Conservation (phyloP, 2,797 vertebrate species). For the Brachymystax lenok region DNA sequence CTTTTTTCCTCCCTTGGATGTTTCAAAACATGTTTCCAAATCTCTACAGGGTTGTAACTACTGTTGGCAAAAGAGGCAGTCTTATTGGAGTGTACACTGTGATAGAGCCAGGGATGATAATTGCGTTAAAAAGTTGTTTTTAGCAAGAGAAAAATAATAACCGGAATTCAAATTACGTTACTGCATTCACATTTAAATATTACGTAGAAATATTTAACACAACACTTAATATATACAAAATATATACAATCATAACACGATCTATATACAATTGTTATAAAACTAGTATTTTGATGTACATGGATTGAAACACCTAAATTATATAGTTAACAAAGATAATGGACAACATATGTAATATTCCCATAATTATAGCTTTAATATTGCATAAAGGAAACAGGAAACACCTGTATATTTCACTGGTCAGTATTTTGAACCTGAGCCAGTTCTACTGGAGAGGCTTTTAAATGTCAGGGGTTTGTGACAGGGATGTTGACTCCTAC, state of each 20-base stretch:
- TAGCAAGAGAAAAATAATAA: background rate
- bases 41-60: background rate
- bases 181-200: background rate
- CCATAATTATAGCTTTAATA: background rate
- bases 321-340: background rate
- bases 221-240: background rate
- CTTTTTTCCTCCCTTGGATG: background rate
- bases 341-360: background rate
- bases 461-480: background rate
- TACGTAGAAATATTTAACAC: background rate
- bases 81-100: background rate
- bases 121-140: slow-evolving; percentile 18
- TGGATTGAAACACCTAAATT: too few relatives aligned
- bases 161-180: background rate
- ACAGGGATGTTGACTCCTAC: background rate
- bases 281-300: too few relatives aligned
- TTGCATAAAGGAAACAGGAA: background rate
- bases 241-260: background rate
- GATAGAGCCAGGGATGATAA: background rate
- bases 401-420: background rate
- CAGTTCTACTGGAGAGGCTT: background rate
- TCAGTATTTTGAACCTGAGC: background rate
- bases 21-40: background rate
- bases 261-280: too few relatives aligned
- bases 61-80: background rate